Percentiles rank a stretch among this genome's conserved stretches.
Evolutionary conservation across 2,888 invertebrate genomes (phyloP).

Genomic region (Malthinus seriepunctatus): DNA sequence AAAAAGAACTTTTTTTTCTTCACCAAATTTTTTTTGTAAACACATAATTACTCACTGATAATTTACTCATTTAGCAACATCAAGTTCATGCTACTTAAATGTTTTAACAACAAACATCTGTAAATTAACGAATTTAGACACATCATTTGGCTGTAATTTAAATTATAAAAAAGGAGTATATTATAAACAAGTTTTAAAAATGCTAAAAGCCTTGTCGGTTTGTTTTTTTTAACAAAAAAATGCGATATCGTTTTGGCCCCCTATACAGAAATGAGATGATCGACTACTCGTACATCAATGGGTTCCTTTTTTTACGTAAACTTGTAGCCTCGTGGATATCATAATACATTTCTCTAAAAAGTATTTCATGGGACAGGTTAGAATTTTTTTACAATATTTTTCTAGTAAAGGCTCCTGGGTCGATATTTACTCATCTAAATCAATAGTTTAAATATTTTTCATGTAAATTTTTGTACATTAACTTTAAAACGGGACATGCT

Average conservation of each 20-base stretch:
- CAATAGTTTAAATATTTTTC: no score
- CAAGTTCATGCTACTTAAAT: background rate
- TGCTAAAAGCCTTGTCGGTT: slow-evolving; percentile 5
- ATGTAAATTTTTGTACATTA: no score
- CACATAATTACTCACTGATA: no score
- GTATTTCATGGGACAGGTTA: no score
- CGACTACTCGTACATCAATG: no score
- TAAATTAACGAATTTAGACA: slow-evolving; percentile 10
- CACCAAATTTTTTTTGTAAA: background rate
- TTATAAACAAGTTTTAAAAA: slow-evolving; percentile 7
- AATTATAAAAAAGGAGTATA: background rate
- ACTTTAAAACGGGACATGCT: no score
- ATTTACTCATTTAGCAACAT: background rate
- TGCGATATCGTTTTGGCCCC: background rate
- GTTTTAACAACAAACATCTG: slow-evolving; percentile 2
- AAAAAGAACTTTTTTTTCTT: background rate
- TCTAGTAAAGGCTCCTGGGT: no score
- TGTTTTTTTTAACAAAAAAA: background rate
- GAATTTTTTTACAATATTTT: no score
- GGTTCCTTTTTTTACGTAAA: no score
- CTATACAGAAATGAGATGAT: background rate
- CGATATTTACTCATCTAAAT: no score
- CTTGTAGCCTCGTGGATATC: no score
- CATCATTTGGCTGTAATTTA: slow-evolving; percentile 4
- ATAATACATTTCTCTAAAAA: no score